Evolutionary conservation across 1,140 invertebrate species (phyloP).

Genomic region (Tetramorium simillimum): DNA sequence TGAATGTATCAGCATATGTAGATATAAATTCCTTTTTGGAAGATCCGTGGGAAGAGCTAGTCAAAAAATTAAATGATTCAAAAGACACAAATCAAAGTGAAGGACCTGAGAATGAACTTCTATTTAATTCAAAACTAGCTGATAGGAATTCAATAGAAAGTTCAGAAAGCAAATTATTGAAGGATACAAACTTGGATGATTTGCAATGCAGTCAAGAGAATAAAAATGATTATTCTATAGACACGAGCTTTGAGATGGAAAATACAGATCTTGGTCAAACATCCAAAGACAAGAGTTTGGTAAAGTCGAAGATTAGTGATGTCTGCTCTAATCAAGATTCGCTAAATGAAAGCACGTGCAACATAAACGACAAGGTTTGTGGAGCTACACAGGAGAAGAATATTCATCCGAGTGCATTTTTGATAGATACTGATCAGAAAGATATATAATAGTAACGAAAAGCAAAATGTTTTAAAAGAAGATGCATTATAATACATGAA

Average conservation of each 20-base stretch:
- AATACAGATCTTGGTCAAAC: conserved; percentile 39
- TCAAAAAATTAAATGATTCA: conserved; percentile 49
- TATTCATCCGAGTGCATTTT: not conserved
- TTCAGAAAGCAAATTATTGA: conserved; percentile 36
- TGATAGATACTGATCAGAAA: not conserved
- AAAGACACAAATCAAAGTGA: conserved; percentile 7
- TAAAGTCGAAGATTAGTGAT: conserved; percentile 43
- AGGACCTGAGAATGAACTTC: not conserved
- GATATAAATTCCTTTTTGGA: conserved; percentile 75
- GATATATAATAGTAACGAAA: conserved; percentile 55
- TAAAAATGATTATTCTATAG: conserved; percentile 25
- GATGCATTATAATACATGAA: not conserved
- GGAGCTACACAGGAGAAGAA: not conserved
- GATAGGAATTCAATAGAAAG: not conserved
- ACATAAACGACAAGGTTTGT: not conserved
- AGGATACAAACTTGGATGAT: not conserved
- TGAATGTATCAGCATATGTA: conserved; percentile 69
- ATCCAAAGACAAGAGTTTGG: conserved; percentile 32
- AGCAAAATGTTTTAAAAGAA: not conserved
- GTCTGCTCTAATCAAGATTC: conserved; percentile 48
- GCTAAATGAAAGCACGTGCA: conserved; percentile 16
- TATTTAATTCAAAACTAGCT: not conserved
- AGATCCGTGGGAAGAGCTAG: conserved; percentile 77
- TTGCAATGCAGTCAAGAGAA: conserved; percentile 34
- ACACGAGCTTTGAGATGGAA: conserved; percentile 26